These are phyloP conservation scores for Myanophis thanlyinensis DNA, from an alignment of 2,113 vertebrate genomes.

Conservation along the genomic window DNA sequence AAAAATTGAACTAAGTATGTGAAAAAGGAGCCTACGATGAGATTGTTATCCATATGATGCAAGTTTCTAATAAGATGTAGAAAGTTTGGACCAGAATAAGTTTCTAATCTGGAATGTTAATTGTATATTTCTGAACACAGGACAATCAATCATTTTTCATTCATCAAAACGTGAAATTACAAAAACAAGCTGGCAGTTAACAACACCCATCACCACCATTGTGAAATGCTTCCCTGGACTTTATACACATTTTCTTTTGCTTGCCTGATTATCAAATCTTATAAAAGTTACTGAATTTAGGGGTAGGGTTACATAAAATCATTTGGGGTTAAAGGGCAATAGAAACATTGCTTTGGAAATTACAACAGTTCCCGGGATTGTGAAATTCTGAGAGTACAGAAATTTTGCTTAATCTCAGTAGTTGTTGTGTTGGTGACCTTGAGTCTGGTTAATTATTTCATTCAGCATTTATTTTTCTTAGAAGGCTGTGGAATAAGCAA, in stretches of 20 bases:
- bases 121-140: not conserved
- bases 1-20: not conserved
- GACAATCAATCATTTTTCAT: not conserved
- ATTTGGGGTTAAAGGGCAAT: slow-evolving; percentile 12
- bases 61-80: not conserved
- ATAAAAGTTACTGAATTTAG: not conserved
- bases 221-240: not conserved
- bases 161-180: not conserved
- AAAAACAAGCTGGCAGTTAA: not conserved
- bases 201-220: not conserved
- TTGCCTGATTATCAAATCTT: not conserved
- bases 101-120: not conserved
- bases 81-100: not conserved
- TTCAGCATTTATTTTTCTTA: not conserved
- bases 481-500: not conserved
- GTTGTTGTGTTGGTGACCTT: not conserved
- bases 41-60: too few relatives aligned
- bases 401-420: not conserved
- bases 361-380: slow-evolving; percentile 3
- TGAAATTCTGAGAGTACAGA: not conserved
- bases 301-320: accelerated
- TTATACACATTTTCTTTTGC: not conserved
- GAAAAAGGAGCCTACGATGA: not conserved
- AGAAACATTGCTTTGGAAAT: not conserved
- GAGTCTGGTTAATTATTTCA: not conserved